Conservation (phyloP, 1,140 invertebrate genomes). For the Sweltsa coloradensis region DNA sequence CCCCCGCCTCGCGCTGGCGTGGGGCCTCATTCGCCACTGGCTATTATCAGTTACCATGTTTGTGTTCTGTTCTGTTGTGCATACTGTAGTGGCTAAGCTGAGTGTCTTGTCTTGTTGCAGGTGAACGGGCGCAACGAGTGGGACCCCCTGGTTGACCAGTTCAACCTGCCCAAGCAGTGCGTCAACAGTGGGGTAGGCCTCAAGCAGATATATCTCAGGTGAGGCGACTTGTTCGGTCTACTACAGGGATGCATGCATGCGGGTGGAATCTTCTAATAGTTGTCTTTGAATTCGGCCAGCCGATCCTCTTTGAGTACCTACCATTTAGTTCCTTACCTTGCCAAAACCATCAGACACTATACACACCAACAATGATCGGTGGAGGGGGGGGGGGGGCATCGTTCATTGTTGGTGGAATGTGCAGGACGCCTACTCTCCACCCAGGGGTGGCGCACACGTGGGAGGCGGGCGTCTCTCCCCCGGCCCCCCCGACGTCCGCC, state of each 20-base stretch:
- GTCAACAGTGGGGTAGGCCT: conserved; percentile 77
- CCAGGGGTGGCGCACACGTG: no score
- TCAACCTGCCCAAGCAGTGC: conserved; percentile 65
- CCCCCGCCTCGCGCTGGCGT: conserved; percentile 15
- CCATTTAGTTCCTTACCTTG: no score
- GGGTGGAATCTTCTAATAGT: background rate
- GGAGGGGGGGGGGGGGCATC: no score
- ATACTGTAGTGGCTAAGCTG: no score
- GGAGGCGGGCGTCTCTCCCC: no score
- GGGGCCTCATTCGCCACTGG: conserved; percentile 29
- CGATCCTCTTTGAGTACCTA: no score
- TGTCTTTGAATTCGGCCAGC: no score
- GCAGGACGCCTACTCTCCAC: no score
- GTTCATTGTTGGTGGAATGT: no score
- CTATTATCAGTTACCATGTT: conserved; percentile 27
- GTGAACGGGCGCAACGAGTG: conserved; percentile 75
- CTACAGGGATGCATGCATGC: background rate
- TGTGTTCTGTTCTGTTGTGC: no score
- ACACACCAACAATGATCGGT: no score
- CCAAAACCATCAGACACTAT: no score
- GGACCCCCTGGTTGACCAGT: conserved; percentile 63
- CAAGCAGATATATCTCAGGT: conserved; percentile 80
- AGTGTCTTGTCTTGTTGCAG: conserved; percentile 37
- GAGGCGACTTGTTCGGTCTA: conserved; percentile 26
- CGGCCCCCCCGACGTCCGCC: background rate